phyloP scores from a whole-genome alignment of 2,113 vertebrate species.

The Platichthys flesus region DNA sequence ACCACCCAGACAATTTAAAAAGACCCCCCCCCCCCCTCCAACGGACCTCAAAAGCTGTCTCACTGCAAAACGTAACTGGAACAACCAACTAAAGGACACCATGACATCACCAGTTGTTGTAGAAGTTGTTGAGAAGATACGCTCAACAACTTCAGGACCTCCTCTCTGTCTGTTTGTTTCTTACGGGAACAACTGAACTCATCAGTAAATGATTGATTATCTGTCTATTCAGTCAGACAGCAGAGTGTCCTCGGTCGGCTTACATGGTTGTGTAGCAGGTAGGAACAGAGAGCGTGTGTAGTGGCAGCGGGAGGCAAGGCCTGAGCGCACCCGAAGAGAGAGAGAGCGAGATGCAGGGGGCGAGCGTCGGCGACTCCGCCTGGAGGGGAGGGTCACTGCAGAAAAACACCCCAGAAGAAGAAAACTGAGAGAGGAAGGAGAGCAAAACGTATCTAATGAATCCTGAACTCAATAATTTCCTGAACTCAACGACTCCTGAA shows the following conservation, averaged over 20 bases:
- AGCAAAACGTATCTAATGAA: neutral
- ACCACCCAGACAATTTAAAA: no score
- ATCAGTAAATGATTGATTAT: neutral
- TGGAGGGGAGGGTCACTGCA: conserved; percentile 50
- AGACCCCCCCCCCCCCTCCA: no score
- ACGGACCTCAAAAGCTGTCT: no score
- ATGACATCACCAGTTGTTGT: no score
- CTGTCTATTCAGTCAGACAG: neutral
- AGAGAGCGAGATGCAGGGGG: conserved; percentile 72
- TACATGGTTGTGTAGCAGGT: conserved; percentile 77
- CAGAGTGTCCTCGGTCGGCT: conserved; percentile 28
- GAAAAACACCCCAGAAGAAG: conserved; percentile 22
- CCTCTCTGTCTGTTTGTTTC: no score
- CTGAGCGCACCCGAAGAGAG: conserved; percentile 78
- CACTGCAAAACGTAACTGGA: no score
- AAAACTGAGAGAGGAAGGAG: neutral
- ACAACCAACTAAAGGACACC: no score
- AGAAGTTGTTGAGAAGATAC: no score
- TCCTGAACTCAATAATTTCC: neutral
- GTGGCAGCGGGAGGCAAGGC: conserved; percentile 70
- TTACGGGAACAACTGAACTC: neutral
- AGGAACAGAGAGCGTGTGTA: conserved; percentile 78
- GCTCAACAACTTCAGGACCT: no score
- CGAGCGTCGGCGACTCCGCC: conserved; percentile 63
- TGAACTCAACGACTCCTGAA: neutral